Conservation (phyloP, 2,888 invertebrate genomes). For the Poecilus cupreus region DNA sequence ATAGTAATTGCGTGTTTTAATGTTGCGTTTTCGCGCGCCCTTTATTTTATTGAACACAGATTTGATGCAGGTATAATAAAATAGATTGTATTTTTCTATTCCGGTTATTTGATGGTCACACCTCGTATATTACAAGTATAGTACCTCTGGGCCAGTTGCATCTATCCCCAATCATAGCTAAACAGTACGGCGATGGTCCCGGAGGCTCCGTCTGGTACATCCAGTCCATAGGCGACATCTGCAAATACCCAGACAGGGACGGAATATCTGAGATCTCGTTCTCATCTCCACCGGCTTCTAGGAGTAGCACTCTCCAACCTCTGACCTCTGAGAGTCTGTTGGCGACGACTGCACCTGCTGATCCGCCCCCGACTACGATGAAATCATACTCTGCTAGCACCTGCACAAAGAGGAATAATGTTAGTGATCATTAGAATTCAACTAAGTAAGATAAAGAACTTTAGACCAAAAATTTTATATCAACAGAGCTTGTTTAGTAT, state of each 20-base stretch:
- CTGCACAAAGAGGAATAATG: no score
- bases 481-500: no score
- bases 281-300: constrained; percentile 93
- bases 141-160: constrained; percentile 94
- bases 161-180: constrained; percentile 90
- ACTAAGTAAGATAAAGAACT: no score
- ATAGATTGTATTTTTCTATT: no score
- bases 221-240: constrained; percentile 93
- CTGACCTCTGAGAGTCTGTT: constrained; percentile 86
- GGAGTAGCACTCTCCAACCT: constrained; percentile 87
- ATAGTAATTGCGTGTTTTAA: no score
- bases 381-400: constrained; percentile 88
- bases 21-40: no score
- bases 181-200: constrained; percentile 85
- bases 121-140: no score
- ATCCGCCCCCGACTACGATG: constrained; percentile 90
- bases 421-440: no score
- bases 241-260: constrained; percentile 87
- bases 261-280: constrained; percentile 93
- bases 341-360: constrained; percentile 92
- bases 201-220: constrained; percentile 91
- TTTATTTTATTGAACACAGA: no score
- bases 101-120: no score
- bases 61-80: no score
- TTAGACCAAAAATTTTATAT: no score